Evolutionary conservation across 2,797 vertebrate species (phyloP).

Genomic region (Callimico goeldii): DNA sequence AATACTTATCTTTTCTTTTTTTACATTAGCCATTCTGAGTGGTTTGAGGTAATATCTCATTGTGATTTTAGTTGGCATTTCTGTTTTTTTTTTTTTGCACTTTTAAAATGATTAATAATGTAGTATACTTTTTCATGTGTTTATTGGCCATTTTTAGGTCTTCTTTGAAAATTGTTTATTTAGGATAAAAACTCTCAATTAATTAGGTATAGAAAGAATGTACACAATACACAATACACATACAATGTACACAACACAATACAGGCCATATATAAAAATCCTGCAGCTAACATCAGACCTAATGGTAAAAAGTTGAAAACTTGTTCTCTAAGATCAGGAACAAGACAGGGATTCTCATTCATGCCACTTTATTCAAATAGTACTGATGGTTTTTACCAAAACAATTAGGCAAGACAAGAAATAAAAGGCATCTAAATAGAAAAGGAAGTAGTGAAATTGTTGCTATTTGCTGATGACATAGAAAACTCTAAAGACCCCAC

Average conservation of each 20-base stretch:
- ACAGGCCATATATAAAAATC: not conserved
- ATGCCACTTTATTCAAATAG: not conserved
- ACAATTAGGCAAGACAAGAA: not conserved
- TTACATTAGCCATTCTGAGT: not conserved
- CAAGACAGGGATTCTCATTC: not conserved
- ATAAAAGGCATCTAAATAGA: not conserved
- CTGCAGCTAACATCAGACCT: not conserved
- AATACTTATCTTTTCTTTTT: not conserved
- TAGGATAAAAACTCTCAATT: not conserved
- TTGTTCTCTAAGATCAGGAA: not conserved
- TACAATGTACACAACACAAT: not conserved
- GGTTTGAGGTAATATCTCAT: not conserved
- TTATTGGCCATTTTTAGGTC: not conserved
- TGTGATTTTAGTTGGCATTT: not conserved
- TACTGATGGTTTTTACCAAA: not conserved
- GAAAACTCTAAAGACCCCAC: not conserved
- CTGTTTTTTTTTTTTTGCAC: not conserved
- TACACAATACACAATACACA: not conserved
- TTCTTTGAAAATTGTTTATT: not conserved
- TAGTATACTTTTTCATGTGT: not conserved
- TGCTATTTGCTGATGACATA: not conserved
- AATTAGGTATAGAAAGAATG: not conserved
- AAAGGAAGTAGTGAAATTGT: not conserved
- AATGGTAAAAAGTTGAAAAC: not conserved
- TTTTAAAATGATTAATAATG: not conserved